Evolutionary conservation across 2,797 vertebrate species (phyloP).

Genomic region (Rhynchonycteris naso): DNA sequence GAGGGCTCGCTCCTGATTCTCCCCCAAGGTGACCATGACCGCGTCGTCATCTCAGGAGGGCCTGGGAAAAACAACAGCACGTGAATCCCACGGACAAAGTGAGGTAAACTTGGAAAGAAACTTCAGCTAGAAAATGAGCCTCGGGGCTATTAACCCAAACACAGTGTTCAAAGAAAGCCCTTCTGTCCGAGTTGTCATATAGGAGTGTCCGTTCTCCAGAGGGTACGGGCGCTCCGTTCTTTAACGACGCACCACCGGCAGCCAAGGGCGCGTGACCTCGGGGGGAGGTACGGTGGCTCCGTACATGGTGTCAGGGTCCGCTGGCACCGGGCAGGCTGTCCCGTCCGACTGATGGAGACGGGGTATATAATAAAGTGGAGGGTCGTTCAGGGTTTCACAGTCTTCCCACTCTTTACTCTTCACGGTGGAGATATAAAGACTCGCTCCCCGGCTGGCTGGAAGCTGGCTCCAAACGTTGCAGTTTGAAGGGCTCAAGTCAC

Average conservation of each 20-base stretch:
- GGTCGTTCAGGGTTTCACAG: background rate
- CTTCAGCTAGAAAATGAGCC: background rate
- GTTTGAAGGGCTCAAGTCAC: background rate
- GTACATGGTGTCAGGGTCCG: background rate
- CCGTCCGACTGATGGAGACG: background rate
- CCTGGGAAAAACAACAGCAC: no score
- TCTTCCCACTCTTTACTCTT: fast-evolving
- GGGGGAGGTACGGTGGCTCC: background rate
- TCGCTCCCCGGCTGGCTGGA: background rate
- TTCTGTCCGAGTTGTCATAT: background rate
- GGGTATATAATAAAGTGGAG: fast-evolving
- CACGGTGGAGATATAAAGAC: background rate
- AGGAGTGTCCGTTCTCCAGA: constrained; percentile 40
- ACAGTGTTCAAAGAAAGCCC: background rate
- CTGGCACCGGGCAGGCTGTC: background rate
- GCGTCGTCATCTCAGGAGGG: no score
- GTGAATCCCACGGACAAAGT: no score
- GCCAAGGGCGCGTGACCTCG: background rate
- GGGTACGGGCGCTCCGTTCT: background rate
- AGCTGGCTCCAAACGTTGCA: fast-evolving
- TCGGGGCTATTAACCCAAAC: background rate
- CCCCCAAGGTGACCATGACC: fast-evolving
- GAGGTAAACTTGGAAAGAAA: no score
- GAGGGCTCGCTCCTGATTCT: background rate
- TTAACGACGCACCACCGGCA: background rate